Percentiles rank a stretch among this genome's conserved stretches.
These are phyloP conservation scores for Pasiphila rectangulata DNA, from an alignment of 2,888 invertebrate genomes.

Conservation along the genomic window DNA sequence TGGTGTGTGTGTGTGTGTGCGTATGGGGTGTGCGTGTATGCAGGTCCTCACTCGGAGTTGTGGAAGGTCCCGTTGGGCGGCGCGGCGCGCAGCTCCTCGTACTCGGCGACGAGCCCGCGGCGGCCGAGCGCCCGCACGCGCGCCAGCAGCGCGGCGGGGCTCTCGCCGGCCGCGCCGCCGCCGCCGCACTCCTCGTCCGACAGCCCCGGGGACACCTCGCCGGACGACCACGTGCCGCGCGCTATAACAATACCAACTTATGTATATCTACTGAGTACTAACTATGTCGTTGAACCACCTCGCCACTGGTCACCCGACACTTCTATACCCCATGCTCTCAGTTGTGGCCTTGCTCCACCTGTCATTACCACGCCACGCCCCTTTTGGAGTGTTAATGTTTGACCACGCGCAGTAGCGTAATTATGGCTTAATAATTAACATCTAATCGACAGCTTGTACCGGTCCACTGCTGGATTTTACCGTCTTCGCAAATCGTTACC, in stretches of 20 bases:
- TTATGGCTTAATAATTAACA: no score
- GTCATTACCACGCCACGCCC: no score
- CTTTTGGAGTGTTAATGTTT: no score
- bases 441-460: no score
- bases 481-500: no score
- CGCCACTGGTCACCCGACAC: no score
- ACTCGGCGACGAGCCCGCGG: slow-evolving; percentile 91
- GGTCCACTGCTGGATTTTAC: no score
- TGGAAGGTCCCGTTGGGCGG: slow-evolving; percentile 94
- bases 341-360: no score
- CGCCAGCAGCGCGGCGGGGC: slow-evolving; percentile 87
- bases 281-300: no score
- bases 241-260: slow-evolving; percentile 37
- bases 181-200: slow-evolving; percentile 94
- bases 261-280: no score
- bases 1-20: neutral
- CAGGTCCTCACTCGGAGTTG: slow-evolving; percentile 85
- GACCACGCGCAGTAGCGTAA: no score
- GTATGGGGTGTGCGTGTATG: neutral
- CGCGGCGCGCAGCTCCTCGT: slow-evolving; percentile 91
- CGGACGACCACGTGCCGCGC: slow-evolving; percentile 75
- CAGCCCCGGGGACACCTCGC: slow-evolving; percentile 87
- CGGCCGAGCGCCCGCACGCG: slow-evolving; percentile 88
- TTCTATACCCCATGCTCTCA: no score
- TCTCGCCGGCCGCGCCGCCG: slow-evolving; percentile 82